A percentile compares a stretch with the other conserved stretches of the same genome.
phyloP scores from a whole-genome alignment of 2,888 invertebrate species.

The Drosophila bunnanda region DNA sequence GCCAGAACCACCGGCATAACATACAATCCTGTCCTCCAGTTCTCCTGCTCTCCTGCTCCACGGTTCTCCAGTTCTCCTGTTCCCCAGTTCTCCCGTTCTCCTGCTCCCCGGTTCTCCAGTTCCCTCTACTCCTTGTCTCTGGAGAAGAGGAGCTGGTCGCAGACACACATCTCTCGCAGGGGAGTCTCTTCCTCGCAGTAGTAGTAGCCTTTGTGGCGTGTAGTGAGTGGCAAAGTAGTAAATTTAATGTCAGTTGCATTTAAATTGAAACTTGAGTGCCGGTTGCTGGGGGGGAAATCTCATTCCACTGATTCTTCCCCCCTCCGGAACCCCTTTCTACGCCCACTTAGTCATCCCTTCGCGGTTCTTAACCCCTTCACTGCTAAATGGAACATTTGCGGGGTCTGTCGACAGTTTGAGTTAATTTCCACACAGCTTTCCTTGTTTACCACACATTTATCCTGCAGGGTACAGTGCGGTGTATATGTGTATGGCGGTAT shows the following conservation, averaged over 20 bases:
- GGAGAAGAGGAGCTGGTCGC: background rate
- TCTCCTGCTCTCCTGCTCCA: slow-evolving; percentile 17
- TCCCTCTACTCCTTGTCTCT: slow-evolving; percentile 15
- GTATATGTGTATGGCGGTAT: background rate
- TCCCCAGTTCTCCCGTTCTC: slow-evolving; percentile 12
- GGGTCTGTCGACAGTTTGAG: slow-evolving; percentile 75
- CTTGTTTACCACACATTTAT: slow-evolving; percentile 59
- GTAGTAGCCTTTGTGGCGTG: slow-evolving; percentile 43
- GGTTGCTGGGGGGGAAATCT: slow-evolving; percentile 5
- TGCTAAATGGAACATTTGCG: slow-evolving; percentile 23
- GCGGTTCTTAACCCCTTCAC: slow-evolving; percentile 14
- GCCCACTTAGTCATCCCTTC: background rate
- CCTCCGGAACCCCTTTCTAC: background rate
- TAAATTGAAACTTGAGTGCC: slow-evolving; percentile 74
- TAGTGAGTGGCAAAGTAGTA: slow-evolving; percentile 76
- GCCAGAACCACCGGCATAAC: slow-evolving; percentile 24
- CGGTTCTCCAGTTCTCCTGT: slow-evolving; percentile 25
- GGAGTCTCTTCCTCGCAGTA: slow-evolving; percentile 52
- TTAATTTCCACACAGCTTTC: slow-evolving; percentile 67
- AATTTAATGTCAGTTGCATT: slow-evolving; percentile 81
- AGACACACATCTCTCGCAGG: slow-evolving; percentile 51
- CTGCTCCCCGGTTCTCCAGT: background rate
- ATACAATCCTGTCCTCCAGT: slow-evolving; percentile 35
- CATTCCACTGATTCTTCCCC: background rate
- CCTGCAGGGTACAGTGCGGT: background rate